These are phyloP conservation scores for Luehdorfia chinensis DNA, from an alignment of 1,140 invertebrate species.

Conservation along the genomic window DNA sequence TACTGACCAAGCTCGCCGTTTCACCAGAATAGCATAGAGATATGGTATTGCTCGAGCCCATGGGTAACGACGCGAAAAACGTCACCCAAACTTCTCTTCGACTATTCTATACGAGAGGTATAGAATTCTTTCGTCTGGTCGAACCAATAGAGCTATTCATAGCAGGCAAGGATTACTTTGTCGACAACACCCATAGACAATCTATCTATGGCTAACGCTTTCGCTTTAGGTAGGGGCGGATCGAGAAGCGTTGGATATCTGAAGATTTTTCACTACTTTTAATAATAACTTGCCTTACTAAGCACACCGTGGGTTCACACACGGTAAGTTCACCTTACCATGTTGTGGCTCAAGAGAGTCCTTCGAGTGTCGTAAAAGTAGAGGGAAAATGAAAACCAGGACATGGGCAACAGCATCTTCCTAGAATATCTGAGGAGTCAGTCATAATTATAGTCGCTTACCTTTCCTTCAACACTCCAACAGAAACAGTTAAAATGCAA, in stretches of 20 bases:
- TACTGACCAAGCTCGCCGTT: constrained; percentile 29
- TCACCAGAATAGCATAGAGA: constrained; percentile 32
- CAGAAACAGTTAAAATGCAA: constrained; percentile 82
- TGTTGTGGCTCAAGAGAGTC: no score
- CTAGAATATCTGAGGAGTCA: no score
- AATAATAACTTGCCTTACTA: background rate
- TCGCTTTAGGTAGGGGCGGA: constrained; percentile 22
- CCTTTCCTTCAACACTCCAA: constrained; percentile 84
- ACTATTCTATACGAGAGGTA: no score
- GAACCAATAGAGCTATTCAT: constrained; percentile 21
- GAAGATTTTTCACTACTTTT: constrained; percentile 13
- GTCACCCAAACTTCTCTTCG: constrained; percentile 11
- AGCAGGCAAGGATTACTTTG: constrained; percentile 32
- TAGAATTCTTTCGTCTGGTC: constrained; percentile 24
- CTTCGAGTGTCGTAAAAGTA: no score
- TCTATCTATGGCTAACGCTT: constrained; percentile 23
- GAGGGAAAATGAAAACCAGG: no score
- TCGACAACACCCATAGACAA: constrained; percentile 30
- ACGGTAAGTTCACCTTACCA: no score
- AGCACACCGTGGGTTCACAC: no score
- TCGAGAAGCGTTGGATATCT: constrained; percentile 35
- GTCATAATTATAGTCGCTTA: no score
- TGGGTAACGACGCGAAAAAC: constrained; percentile 14
- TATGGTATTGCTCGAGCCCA: constrained; percentile 23
- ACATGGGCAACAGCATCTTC: no score